These are phyloP conservation scores for Ianthella basta DNA, from an alignment of 37 sponge, comb jelly and placozoan species.

Conservation along the genomic window DNA sequence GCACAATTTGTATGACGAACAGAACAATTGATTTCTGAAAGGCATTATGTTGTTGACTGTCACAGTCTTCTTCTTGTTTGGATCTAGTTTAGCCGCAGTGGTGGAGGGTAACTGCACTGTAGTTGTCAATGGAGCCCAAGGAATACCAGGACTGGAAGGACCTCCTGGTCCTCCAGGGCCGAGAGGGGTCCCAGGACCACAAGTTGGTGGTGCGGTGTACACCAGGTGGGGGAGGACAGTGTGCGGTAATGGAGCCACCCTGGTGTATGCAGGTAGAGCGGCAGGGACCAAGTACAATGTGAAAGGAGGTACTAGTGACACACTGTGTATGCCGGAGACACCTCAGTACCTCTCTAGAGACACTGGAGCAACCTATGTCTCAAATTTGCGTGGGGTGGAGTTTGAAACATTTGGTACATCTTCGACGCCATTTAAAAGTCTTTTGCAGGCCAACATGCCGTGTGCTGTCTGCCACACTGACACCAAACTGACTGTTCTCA, in stretches of 20 bases:
- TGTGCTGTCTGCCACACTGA: slow-evolving; percentile 32
- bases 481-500: neutral
- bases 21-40: too few species aligned
- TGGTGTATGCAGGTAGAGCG: slow-evolving; percentile 14
- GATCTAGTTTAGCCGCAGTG: too few species aligned
- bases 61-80: too few species aligned
- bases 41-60: too few species aligned
- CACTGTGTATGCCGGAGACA: slow-evolving; percentile 24
- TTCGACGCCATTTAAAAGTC: slow-evolving; percentile 8
- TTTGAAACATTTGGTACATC: slow-evolving; percentile 12
- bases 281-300: slow-evolving; percentile 4
- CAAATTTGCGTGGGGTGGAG: slow-evolving; percentile 19
- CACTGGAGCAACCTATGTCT: neutral
- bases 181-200: neutral
- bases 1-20: too few species aligned
- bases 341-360: slow-evolving; percentile 27
- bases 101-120: too few species aligned
- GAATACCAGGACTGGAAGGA: slow-evolving; percentile 27
- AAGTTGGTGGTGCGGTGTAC: slow-evolving; percentile 10
- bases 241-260: slow-evolving; percentile 2
- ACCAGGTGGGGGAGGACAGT: slow-evolving; percentile 31
- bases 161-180: neutral
- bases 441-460: slow-evolving; percentile 12
- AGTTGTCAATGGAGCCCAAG: neutral
- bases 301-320: slow-evolving; percentile 31